Evolutionary conservation across 2,113 vertebrate genomes (phyloP), one percentile per base, ranked within the genome.

Genomic region (Apaloderma vittatum): DNA sequence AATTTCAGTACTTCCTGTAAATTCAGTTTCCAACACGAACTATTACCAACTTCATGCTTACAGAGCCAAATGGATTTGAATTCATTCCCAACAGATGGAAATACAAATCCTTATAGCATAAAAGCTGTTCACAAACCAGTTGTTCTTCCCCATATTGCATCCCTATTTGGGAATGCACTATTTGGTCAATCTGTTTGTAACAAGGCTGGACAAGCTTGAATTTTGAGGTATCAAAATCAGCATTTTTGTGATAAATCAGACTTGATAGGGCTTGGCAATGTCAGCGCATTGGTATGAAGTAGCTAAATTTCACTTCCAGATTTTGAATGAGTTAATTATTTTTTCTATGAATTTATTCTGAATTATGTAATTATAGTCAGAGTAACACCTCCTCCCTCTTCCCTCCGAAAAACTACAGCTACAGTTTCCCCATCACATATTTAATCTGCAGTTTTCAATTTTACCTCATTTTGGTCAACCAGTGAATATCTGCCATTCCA

Each of bases 1-100:
- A 86, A 68, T 62, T 90, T 88, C 45, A 77, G 26, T 94, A 57
- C 74, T 96, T 88, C 67, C 46, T 96, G 63, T 86, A 79, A 79
- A 82, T 74, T 82, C 68, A 63, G 32, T 55, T 86, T 96, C 43
- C 74, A 73, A 15, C 11, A 48, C 81, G 51, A 79, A 66, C 34
- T 43, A 36, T 58, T 90, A 83, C 70, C 49, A 37, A 4, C 62
- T 88, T 45, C 4, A 55, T 54, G 20, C 81, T 92, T 87, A 72
- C 40, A 81, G 43, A 78, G 88, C 86, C 91, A 96, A 93, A 75
- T 77, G 70, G 52, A 61, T 89, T 90, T 95, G 74, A 78, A 77
- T 68, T 30, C 21, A 49, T 65, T 97, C 59, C 68, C 66, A 98
- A 37, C 49, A 95, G 93, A 97, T 92, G 75, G 95, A 97, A 94